A percentile compares a stretch with the other conserved stretches of the same genome.
These are phyloP conservation scores for Cryptocephalus moraei DNA, from an alignment of 2,888 invertebrate genomes.

Conservation along the genomic window DNA sequence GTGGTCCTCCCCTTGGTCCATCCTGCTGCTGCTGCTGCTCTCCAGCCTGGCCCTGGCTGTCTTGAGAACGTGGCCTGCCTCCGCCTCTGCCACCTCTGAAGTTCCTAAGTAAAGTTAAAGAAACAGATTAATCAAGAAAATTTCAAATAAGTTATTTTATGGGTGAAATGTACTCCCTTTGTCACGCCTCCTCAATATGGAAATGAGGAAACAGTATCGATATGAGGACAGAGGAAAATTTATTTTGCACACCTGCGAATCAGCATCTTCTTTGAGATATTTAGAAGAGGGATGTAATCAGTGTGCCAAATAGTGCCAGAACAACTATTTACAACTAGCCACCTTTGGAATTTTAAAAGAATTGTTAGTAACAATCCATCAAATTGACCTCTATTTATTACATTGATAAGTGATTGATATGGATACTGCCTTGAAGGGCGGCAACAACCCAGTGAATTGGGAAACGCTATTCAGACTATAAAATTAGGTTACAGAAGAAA, in stretches of 20 bases:
- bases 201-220: too few species aligned
- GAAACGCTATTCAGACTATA: too few species aligned
- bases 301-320: background rate
- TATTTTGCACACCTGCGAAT: background rate
- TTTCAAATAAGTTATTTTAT: background rate
- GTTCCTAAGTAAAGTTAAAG: conserved; percentile 34
- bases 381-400: too few species aligned
- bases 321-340: too few species aligned
- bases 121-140: background rate
- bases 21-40: conserved; percentile 36
- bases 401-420: too few species aligned
- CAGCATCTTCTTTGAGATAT: background rate
- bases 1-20: conserved; percentile 26
- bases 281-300: background rate
- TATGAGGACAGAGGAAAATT: background rate
- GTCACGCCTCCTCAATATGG: too few species aligned
- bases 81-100: conserved; percentile 58
- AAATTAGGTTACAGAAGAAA: too few species aligned
- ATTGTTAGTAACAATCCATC: too few species aligned
- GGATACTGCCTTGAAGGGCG: too few species aligned
- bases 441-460: too few species aligned
- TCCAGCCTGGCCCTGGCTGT: conserved; percentile 39
- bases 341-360: too few species aligned
- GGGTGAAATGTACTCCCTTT: too few species aligned
- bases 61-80: conserved; percentile 45